Percentiles rank a stretch among this genome's conserved stretches.
Conservation (phyloP, 2,113 vertebrate species). For the Bombycilla garrulus region DNA sequence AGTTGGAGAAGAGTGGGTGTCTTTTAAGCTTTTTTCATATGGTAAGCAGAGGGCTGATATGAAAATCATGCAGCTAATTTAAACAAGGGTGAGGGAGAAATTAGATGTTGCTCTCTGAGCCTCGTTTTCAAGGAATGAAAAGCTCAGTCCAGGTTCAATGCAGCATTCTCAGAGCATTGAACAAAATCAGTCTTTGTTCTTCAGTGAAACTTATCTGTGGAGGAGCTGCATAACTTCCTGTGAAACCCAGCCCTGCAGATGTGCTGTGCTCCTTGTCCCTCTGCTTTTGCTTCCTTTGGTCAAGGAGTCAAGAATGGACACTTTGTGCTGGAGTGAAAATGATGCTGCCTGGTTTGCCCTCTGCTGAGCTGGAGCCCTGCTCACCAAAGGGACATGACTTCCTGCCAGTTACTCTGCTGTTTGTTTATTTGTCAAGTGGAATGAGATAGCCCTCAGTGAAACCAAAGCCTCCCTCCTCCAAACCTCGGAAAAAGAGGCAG, state of each 20-base stretch:
- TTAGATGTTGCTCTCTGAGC: not conserved
- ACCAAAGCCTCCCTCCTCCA: not conserved
- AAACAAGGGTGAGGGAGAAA: not conserved
- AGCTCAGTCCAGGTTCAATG: constrained; percentile 62
- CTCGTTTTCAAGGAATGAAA: constrained; percentile 61
- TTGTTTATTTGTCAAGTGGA: constrained; percentile 54
- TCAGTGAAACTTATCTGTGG: constrained; percentile 75
- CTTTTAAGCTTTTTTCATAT: not conserved
- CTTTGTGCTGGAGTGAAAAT: constrained; percentile 73
- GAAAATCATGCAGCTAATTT: not conserved
- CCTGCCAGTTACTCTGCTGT: constrained; percentile 49
- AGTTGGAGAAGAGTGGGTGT: not conserved
- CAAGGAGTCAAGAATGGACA: constrained; percentile 72
- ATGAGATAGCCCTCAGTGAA: not conserved
- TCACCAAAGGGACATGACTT: constrained; percentile 42
- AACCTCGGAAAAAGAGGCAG: not conserved
- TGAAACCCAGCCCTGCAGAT: constrained; percentile 70
- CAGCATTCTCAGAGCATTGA: constrained; percentile 51
- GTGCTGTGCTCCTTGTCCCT: constrained; percentile 37
- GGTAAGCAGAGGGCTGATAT: not conserved
- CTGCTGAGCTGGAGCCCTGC: constrained; percentile 11
- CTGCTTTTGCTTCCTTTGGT: constrained; percentile 53
- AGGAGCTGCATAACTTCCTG: constrained; percentile 72
- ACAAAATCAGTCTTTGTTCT: constrained; percentile 78
- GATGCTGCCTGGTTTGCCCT: constrained; percentile 58